A percentile compares a stretch with the other conserved stretches of the same genome.
Evolutionary conservation across 2,113 vertebrate genomes (phyloP).

Genomic region (Syngnathus scovelli): DNA sequence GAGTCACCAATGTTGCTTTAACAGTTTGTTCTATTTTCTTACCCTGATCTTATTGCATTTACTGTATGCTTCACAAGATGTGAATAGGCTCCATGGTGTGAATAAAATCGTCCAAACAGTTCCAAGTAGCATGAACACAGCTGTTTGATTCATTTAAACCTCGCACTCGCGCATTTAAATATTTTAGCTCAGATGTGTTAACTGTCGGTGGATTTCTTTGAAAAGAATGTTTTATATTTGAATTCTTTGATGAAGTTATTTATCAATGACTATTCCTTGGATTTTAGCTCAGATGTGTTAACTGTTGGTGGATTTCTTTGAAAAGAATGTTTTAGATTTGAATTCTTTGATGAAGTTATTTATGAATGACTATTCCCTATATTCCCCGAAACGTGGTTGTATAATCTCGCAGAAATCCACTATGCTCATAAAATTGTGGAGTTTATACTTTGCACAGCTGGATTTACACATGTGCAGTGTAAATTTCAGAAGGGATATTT

Average conservation of each 20-base stretch:
- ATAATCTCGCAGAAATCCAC: not conserved
- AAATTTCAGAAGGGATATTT: slow-evolving; percentile 9
- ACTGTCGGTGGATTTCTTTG: not conserved
- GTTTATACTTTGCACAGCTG: not conserved
- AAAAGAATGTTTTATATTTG: not conserved
- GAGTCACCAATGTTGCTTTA: not conserved
- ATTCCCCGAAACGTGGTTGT: not conserved
- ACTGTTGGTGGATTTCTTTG: not conserved
- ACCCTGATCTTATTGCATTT: not conserved
- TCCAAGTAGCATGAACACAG: slow-evolving; percentile 23
- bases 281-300: no score
- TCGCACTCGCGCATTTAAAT: not conserved
- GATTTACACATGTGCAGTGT: slow-evolving; percentile 3
- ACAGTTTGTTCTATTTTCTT: not conserved
- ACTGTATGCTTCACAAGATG: not conserved
- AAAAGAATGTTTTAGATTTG: not conserved
- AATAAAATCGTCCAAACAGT: slow-evolving; percentile 21
- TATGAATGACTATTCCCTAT: not conserved
- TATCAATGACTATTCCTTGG: not conserved
- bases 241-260: not conserved
- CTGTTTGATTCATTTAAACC: not conserved
- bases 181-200: not conserved
- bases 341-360: not conserved
- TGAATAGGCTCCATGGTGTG: not conserved
- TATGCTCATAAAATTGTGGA: not conserved